Evolutionary conservation across 2,113 vertebrate species (phyloP).

Genomic region (Romanogobio albipinnatus): DNA sequence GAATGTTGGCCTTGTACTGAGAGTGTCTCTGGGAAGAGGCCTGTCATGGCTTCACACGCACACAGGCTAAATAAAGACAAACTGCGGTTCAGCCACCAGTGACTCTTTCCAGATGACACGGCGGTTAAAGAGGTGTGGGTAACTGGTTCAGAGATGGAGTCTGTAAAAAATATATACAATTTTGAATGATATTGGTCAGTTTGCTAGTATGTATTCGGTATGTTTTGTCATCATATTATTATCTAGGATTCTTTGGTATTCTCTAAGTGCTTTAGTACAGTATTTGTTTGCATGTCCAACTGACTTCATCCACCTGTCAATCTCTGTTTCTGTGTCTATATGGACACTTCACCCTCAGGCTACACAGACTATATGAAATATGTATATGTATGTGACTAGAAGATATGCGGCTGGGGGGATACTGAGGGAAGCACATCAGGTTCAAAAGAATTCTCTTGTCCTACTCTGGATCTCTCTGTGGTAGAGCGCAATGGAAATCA

Average conservation of each 20-base stretch:
- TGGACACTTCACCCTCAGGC: not conserved
- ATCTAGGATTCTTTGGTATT: not conserved
- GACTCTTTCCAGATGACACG: not conserved
- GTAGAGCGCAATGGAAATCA: not conserved
- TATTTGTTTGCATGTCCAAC: not conserved
- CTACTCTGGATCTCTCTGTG: not conserved
- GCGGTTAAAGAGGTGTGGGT: not conserved
- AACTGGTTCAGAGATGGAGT: conserved; percentile 1
- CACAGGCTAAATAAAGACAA: conserved; percentile 31
- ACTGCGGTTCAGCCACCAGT: not conserved
- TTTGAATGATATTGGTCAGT: not conserved
- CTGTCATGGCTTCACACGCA: not conserved
- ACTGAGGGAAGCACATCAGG: not conserved
- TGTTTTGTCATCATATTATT: not conserved
- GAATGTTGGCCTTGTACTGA: conserved; percentile 4
- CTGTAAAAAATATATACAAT: not conserved
- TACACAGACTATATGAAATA: not conserved
- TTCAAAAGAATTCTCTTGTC: not conserved
- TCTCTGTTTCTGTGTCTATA: not conserved
- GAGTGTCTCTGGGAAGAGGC: not conserved
- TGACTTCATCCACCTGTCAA: not conserved
- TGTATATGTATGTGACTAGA: not conserved
- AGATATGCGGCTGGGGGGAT: not conserved
- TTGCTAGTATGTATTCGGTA: not conserved
- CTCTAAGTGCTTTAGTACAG: not conserved